Base-by-base conservation (phyloP, 2,797 vertebrate species). In the Lophius americanus region DNA sequence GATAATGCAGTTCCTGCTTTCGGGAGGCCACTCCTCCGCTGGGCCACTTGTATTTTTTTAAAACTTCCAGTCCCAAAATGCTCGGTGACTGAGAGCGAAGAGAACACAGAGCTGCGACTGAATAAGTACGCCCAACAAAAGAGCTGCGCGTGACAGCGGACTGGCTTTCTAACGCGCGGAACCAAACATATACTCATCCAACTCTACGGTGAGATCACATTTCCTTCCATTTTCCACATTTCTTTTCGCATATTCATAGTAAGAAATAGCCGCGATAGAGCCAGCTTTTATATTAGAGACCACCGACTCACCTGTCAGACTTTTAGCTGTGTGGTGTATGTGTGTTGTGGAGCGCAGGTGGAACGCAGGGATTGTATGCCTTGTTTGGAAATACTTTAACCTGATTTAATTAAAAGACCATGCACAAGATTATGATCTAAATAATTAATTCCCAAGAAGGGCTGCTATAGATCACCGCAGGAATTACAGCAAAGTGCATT, bases 61-160 rank as follows among this genome's bases (percentile, higher is more conserved):
- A 23, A 87, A 94, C 91, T 89, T 53, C 80, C 57, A 76, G 44
- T 91, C 92, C 91, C 93, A 72, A 68, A 73, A 85, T 91, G 86
- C 92, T 63, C 43, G 10, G 61, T 46, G 75, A 9, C 42, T 7
- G 48, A 62, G 51, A 68, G 83, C 71, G 78, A 78, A 80, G 70
- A 64, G 47, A 53, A 54, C 5, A 12, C 58, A 82, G 66, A 68
- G 79, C 78, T 67, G 64, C 75, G 65, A 63, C 59, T 3, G 42
- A 39, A 33, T 3, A 73, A 64, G 33, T 11, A 58, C 87, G 80
- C 81, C 81, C 64, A 13, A 56, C 23, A 68, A 11, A 37, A 51
- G 39, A 38, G n/a, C 36, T 50, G 74, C 72, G 5, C 76, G 35
- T 78, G 63, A 78, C 3, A 75, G 64, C 51, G 54, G 63, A 58